These are phyloP conservation scores for Phoenicopterus ruber DNA, from an alignment of 2,113 vertebrate genomes.

Conservation along the genomic window DNA sequence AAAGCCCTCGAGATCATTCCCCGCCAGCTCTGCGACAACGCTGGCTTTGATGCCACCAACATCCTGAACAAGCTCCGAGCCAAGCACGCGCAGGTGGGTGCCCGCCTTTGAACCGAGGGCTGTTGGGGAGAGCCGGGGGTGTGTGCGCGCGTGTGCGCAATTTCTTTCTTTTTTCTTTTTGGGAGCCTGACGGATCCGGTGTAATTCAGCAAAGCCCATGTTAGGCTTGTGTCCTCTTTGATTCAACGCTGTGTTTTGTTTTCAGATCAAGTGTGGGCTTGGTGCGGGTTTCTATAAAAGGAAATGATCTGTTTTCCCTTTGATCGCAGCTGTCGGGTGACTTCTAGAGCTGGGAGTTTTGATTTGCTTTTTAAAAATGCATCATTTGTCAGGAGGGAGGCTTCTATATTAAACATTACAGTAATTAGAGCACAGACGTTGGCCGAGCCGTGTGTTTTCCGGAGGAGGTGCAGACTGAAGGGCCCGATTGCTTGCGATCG, in stretches of 20 bases:
- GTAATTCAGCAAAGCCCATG: not conserved
- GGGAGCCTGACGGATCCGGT: fast-evolving
- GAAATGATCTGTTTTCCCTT: not conserved
- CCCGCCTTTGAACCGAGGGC: fast-evolving
- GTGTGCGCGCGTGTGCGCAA: too few relatives aligned
- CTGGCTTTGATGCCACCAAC: slow-evolving; percentile 98
- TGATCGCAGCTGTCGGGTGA: not conserved
- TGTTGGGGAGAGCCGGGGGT: fast-evolving
- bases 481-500: fast-evolving
- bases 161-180: too few relatives aligned
- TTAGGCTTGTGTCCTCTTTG: not conserved
- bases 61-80: slow-evolving; percentile 97
- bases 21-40: slow-evolving; percentile 96
- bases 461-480: not conserved
- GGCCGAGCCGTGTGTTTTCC: fast-evolving
- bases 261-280: not conserved
- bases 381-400: not conserved
- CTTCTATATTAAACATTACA: not conserved
- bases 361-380: not conserved
- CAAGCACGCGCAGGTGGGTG: slow-evolving; percentile 91
- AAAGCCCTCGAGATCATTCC: slow-evolving; percentile 97
- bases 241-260: not conserved
- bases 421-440: not conserved
- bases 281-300: not conserved
- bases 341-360: not conserved